Conservation (phyloP, 2,113 vertebrate genomes). For the Rhinichthys klamathensis region DNA sequence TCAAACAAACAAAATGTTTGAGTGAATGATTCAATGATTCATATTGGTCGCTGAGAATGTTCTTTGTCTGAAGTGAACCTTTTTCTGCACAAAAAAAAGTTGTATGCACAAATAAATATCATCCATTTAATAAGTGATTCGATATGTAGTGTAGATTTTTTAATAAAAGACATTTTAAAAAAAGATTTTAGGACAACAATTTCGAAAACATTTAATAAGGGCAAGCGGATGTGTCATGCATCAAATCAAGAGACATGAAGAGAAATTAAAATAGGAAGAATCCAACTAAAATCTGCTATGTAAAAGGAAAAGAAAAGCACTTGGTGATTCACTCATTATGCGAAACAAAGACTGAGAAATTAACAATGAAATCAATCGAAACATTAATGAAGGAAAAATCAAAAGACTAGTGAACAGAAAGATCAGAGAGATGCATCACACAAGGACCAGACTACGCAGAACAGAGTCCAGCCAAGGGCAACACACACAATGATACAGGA, state of each 20-base stretch:
- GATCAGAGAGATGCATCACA: neutral
- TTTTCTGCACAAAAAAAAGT: neutral
- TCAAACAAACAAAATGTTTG: neutral
- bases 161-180: neutral
- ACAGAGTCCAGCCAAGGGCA: neutral
- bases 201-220: conserved; percentile 7
- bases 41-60: neutral
- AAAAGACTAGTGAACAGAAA: conserved; percentile 1
- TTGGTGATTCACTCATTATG: conserved; percentile 29
- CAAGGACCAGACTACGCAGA: neutral
- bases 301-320: conserved; percentile 9
- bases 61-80: neutral
- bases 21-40: neutral
- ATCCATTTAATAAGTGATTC: neutral
- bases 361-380: conserved; percentile 2
- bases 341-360: neutral
- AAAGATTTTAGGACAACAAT: conserved; percentile 3
- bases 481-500: neutral
- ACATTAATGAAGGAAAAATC: conserved; percentile 1
- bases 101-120: neutral
- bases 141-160: neutral
- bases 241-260: neutral
- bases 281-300: neutral
- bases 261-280: neutral
- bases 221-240: neutral